Base-by-base conservation (phyloP, 2,113 vertebrate genomes). In the Chitala chitala region DNA sequence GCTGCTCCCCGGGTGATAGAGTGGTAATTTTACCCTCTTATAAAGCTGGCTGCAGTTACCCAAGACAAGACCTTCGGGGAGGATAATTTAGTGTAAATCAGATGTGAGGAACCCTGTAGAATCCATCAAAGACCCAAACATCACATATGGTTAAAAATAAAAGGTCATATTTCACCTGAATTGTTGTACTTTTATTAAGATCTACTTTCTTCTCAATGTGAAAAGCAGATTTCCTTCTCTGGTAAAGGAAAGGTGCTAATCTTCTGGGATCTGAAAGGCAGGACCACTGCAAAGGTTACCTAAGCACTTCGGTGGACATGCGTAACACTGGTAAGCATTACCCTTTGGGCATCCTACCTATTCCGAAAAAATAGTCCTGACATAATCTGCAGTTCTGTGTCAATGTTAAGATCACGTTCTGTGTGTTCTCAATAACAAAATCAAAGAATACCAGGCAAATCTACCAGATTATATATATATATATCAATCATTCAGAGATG, bases 1-100 rank as follows among this genome's bases (percentile, higher is more conserved):
- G 38, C 33, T 63, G 59, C 59, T 63, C 59, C 59, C 9, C 2
- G 59, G 59, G 33, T 7, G 59, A 63, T 33, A 63, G 59, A 38
- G 31, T 33, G 20, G 26, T 63, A 33, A 63, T 63, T 63, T 63
- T 63, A 63, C 59, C 59, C 33, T 63, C 59, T n/a, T 38, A 63
- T 63, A 63, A 63, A 63, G 59, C 59, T 5, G 33, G 59, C 59
- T 63, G 59, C 59, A 63, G 26, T 63, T 63, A 63, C 59, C 33
- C 59, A 8, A 36, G 59, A 63, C 59, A 38, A 63, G 33, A 63
- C 33, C 31, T n/a, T 29, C 31, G 15, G 59, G 59, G 59, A 63
- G 33, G 33, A 22, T 63, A 63, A 63, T 63, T 63, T 63, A 63
- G 59, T 20, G 33, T 12, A n/a, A 63, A 29, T 63, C 17, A 20